Evolutionary conservation across 2,888 invertebrate genomes (phyloP).

Genomic region (Serrognathus titanus): DNA sequence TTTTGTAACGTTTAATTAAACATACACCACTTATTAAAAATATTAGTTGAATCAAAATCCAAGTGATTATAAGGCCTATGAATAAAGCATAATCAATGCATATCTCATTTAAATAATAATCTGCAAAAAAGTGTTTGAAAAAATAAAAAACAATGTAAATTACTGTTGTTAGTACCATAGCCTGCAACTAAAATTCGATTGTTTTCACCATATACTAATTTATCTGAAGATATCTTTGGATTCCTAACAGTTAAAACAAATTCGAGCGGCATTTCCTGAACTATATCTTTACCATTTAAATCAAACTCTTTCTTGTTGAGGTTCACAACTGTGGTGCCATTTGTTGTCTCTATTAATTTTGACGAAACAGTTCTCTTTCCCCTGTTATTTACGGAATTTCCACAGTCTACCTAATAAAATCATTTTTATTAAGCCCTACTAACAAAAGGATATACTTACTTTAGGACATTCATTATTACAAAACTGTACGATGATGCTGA

Average conservation of each 20-base stretch:
- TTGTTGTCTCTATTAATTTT: not conserved
- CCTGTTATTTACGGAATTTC: slow-evolving; percentile 11
- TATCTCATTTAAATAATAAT: slow-evolving; percentile 43
- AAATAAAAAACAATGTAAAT: no score
- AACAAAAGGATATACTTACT: slow-evolving; percentile 45
- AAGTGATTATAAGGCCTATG: slow-evolving; percentile 55
- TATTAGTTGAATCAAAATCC: slow-evolving; percentile 56
- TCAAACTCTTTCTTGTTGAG: slow-evolving; percentile 14
- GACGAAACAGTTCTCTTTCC: slow-evolving; percentile 1
- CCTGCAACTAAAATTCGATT: slow-evolving; percentile 57
- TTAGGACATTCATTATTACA: slow-evolving; percentile 68
- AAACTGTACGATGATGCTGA: slow-evolving; percentile 78
- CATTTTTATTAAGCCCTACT: not conserved
- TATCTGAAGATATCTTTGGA: slow-evolving; percentile 59
- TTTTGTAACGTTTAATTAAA: slow-evolving; percentile 55
- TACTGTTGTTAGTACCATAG: slow-evolving; percentile 46
- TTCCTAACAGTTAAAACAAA: slow-evolving; percentile 57
- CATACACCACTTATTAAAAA: slow-evolving; percentile 55
- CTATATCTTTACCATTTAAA: slow-evolving; percentile 29
- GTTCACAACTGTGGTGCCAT: slow-evolving; percentile 12
- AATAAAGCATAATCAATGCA: slow-evolving; percentile 53
- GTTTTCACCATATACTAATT: slow-evolving; percentile 60
- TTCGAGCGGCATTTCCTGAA: slow-evolving; percentile 54
- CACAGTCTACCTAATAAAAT: slow-evolving; percentile 17
- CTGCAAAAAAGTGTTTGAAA: slow-evolving; percentile 28